phyloP scores from a whole-genome alignment of 2,888 invertebrate species.

The Harpalus rubripes region DNA sequence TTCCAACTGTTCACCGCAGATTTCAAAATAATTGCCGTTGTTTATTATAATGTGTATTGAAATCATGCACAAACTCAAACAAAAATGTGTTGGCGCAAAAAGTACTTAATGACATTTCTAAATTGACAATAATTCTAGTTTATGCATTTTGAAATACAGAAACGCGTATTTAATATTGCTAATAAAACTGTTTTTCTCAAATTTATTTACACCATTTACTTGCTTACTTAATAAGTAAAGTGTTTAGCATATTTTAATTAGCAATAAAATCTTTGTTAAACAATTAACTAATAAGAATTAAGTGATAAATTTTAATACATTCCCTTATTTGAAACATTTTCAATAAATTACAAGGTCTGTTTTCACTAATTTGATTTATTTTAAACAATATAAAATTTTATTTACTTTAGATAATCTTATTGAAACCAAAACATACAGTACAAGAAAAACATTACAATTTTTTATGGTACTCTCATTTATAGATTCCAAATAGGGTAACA shows the following conservation, averaged over 20 bases:
- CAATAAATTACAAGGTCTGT: not conserved
- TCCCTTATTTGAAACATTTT: not conserved
- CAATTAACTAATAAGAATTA: not conserved
- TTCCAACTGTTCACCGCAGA: not conserved
- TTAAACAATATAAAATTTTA: no score
- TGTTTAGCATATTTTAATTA: constrained; percentile 1
- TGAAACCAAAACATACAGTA: no score
- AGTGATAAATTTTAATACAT: not conserved
- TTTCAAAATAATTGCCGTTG: constrained; percentile 20
- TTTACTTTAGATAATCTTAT: no score
- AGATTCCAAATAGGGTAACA: no score
- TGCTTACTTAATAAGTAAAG: not conserved
- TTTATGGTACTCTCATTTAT: no score
- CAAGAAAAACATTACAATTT: no score
- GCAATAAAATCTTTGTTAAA: not conserved
- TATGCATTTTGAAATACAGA: not conserved
- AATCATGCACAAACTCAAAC: constrained; percentile 3
- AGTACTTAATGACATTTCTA: constrained; percentile 1
- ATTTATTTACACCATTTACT: not conserved
- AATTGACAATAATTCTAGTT: constrained; percentile 19
- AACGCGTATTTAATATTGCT: not conserved
- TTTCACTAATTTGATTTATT: no score
- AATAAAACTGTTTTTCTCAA: constrained; percentile 10
- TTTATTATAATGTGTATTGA: constrained; percentile 22
- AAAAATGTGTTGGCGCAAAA: constrained; percentile 15